Base-by-base conservation (phyloP, 2,113 vertebrate species). In the Clupea harengus region DNA sequence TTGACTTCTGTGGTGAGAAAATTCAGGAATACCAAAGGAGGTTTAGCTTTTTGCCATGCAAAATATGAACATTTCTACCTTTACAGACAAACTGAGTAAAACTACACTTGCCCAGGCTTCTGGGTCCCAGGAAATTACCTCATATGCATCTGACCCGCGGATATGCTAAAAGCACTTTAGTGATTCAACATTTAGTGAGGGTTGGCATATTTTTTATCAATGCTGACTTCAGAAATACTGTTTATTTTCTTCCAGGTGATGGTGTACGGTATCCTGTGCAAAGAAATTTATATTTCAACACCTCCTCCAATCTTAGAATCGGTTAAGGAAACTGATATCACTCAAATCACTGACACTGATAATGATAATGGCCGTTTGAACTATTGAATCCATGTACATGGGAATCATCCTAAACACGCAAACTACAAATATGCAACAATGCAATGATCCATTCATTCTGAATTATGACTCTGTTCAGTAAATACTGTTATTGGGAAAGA, bases 11-110 rank as follows among this genome's bases (percentile, higher is more conserved):
- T 60, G 54, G 54, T 20, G 18, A 60, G 54, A 1, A 60, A 60
- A 60, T 60, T 20, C 9, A 52, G 13, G 52, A 64, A 32, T 87
- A 45, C 83, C 50, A 45, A 44, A 81, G 75, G 44, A 46, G 72
- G 28, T 81, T 84, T 81, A 67, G 75, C n/a, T 44, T 86, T 87
- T 11, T 60, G 18, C 54, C 18, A 83, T 45, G 81, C 78, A 86
- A 67, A 44, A 67, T 81, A n/a, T 4, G 45, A 64, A 28, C 82
- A 80, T 39, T 50, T 52, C 81, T 20, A 86, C 45, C 45, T 64
- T 45, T 83, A 32, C 15, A 81, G 25, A 7, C 25, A 25, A 4
- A 50, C 39, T 39, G 39, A 52, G 50, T 52, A 52, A 52, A 15
- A 52, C 50, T 52, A 52, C 11, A 52, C 13, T 15, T 15, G 15